These are phyloP conservation scores for Melipona beecheii DNA, from an alignment of 2,888 invertebrate genomes.

Conservation along the genomic window DNA sequence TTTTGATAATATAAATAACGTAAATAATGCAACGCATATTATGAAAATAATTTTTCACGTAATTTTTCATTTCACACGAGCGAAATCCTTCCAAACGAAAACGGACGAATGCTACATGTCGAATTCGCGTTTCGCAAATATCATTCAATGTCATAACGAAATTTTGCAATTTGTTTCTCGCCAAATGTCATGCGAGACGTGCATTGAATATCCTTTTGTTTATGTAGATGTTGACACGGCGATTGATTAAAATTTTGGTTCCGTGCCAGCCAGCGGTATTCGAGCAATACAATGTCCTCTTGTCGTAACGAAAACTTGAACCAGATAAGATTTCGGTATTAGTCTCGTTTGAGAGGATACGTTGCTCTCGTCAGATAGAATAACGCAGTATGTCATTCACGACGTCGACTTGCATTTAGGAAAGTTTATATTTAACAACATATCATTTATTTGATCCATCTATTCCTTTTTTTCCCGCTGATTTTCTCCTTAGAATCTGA, in stretches of 20 bases:
- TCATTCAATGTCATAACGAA: background rate
- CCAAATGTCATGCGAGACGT: background rate
- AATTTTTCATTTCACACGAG: background rate
- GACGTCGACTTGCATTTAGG: background rate
- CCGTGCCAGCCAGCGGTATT: background rate
- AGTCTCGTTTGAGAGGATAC: conserved; percentile 7
- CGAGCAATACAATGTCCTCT: background rate
- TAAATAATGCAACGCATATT: too few species aligned
- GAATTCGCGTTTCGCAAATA: background rate
- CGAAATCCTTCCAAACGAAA: background rate
- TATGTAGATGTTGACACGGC: background rate
- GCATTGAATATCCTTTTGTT: background rate
- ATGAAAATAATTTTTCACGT: background rate
- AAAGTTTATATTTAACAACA: background rate
- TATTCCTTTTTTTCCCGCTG: too few species aligned
- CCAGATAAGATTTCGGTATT: conserved; percentile 8
- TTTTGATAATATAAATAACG: too few species aligned
- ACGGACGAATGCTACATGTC: background rate
- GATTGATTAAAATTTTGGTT: conserved; percentile 5
- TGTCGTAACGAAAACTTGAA: background rate
- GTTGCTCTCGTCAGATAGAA: background rate
- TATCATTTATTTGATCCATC: background rate
- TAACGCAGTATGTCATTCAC: background rate
- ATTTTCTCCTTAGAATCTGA: background rate
- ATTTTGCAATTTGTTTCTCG: background rate